Evolutionary conservation across 2,797 vertebrate species (phyloP).

Genomic region (Jordanella pulchra): DNA sequence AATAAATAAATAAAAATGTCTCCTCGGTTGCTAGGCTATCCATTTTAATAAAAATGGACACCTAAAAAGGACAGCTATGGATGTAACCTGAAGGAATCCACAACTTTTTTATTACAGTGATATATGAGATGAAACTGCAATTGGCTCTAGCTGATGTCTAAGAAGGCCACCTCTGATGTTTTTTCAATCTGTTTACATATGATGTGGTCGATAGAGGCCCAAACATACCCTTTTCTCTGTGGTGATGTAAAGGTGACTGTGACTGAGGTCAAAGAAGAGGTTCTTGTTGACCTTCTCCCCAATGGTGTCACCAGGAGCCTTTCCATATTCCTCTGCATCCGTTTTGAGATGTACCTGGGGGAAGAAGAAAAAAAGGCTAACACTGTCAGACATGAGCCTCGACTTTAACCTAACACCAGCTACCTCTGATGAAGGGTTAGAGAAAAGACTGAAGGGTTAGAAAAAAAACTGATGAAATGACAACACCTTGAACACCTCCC

Average conservation of each 20-base stretch:
- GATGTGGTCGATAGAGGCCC: neutral
- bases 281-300: conserved; percentile 87
- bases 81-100: neutral
- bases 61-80: neutral
- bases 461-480: conserved; percentile 25
- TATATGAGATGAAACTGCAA: neutral
- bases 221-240: conserved; percentile 88
- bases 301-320: conserved; percentile 75
- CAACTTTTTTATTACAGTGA: neutral
- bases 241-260: conserved; percentile 89
- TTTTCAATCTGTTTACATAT: neutral
- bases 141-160: neutral
- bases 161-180: neutral
- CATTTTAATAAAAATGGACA: neutral
- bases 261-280: conserved; percentile 85
- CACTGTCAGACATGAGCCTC: conserved; percentile 9
- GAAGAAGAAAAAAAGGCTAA: conserved; percentile 8
- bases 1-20: neutral
- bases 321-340: conserved; percentile 77
- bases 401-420: neutral
- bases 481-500: conserved; percentile 89
- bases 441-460: conserved; percentile 23
- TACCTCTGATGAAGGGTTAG: conserved; percentile 5
- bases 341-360: conserved; percentile 84
- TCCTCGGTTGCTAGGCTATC: neutral